phyloP scores from a whole-genome alignment of 2,797 vertebrate genomes.

The Graptemys geographica region DNA sequence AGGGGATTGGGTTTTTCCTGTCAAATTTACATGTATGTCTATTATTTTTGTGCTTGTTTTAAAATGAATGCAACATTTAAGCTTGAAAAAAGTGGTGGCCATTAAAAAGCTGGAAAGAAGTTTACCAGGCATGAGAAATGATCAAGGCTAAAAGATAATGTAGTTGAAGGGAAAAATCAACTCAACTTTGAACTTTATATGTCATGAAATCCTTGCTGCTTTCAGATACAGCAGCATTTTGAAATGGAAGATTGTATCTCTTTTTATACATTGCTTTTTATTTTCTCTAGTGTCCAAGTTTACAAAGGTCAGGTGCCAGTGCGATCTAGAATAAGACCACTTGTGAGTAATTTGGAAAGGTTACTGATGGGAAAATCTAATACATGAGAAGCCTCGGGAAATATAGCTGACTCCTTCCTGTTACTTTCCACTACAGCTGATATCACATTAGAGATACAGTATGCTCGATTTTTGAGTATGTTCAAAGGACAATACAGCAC shows the following conservation, averaged over 20 bases:
- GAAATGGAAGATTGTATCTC: constrained; percentile 69
- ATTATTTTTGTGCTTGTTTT: neutral
- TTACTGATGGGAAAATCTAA: constrained; percentile 68
- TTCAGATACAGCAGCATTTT: constrained; percentile 58
- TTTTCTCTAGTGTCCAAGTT: constrained; percentile 64
- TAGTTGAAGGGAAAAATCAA: constrained; percentile 18
- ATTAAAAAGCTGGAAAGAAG: neutral
- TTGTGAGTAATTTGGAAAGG: constrained; percentile 76
- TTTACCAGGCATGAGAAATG: neutral
- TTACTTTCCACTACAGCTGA: constrained; percentile 43
- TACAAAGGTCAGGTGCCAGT: constrained; percentile 79
- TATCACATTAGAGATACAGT: neutral
- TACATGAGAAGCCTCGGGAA: constrained; percentile 28
- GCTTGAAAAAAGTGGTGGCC: neutral
- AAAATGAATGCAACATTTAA: neutral
- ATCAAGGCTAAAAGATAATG: constrained; percentile 13
- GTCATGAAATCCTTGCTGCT: constrained; percentile 50
- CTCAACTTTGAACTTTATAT: constrained; percentile 70
- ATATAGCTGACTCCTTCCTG: constrained; percentile 8
- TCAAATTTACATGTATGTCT: neutral
- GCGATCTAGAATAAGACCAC: constrained; percentile 74
- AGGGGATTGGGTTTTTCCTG: neutral
- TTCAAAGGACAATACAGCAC: neutral
- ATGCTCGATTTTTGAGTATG: neutral
- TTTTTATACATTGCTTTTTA: constrained; percentile 62